Base-by-base conservation (phyloP, 2,797 vertebrate species). In the Acipenser oxyrinchus region DNA sequence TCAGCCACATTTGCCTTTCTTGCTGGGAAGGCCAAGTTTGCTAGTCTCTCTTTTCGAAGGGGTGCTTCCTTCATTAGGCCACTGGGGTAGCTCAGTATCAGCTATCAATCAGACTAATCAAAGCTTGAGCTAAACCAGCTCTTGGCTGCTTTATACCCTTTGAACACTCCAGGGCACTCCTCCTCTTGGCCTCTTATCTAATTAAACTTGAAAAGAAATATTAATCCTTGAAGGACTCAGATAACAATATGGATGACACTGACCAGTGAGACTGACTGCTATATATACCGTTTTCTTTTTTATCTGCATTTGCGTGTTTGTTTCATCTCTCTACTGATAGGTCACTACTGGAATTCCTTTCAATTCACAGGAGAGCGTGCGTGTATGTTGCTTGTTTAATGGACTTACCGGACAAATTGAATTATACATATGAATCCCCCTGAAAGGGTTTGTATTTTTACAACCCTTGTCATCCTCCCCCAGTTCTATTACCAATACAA, bases 161-260 rank as follows among this genome's bases (percentile, higher is more conserved):
- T 94, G 87, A 93, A 89, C 84, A 84, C 86, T 84, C 83, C 84
- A 78, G 81, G 78, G 84, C 72, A 87, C 81, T 83, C 90, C 85
- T 86, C 64, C 48, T 73, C 82, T 79, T 66, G 78, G 82, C 85
- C 87, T 88, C 90, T 92, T 92, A 94, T 93, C 93, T 94, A 86
- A 90, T 94, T 95, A 94, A 93, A 88, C 88, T 88, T 93, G 91
- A 94, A 91, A 89, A 91, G 86, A 86, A 85, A 90, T 90, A 94
- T 94, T 92, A 93, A 91, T 92, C 86, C 82, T 76, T 74, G 68
- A 86, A 85, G 83, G 83, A 80, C 84, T 79, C 79, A 91, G 90
- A 92, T 91, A 90, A 86, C 82, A 83, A 72, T 71, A 74, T 73
- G 68, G 81, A 83, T 81, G 79, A 85, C 77, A 77, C 71, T 66